Base-by-base conservation (phyloP, 2,797 vertebrate species). In the Peromyscus eremicus region DNA sequence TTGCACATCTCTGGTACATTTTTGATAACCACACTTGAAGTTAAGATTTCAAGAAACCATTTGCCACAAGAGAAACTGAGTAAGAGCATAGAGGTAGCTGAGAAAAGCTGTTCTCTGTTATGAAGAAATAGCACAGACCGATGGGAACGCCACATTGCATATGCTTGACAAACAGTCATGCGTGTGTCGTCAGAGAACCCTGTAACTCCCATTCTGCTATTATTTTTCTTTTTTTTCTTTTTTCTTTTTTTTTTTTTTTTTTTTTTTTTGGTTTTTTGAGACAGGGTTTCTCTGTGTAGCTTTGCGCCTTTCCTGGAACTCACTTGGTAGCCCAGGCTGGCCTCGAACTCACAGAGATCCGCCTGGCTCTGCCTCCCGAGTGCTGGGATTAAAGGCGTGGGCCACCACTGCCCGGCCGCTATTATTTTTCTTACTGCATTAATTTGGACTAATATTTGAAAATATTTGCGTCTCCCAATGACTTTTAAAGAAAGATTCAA, bases 401-500 rank as follows among this genome's bases (percentile, higher is more conserved):
- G n/a, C n/a, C n/a, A n/a, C n/a, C n/a, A n/a, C n/a, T n/a, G n/a
- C n/a, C n/a, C n/a, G n/a, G n/a, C n/a, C n/a, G 16, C 2, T 86
- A 17, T 82, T 86, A 70, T 75, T 77, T 55, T 27, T 13, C 14
- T 91, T 66, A 7, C 21, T 93, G 25, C 34, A 82, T 85, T 88
- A 89, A 82, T 81, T 73, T 17, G 43, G 25, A 75, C 40, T 87
- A 32, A 68, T 97, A 93, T 96, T 89, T 85, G 66, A 95, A 92
- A 14, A 73, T 93, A 93, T 62, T 92, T 95, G 68, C 71, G 94
- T 96, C 95, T 97, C 97, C 94, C 64, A 85, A 3, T 87, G 97
- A 55, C 92, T 97, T 96, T 97, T 52, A 87, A 23, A 91, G 81
- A 95, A 91, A 92, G 43, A 84, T 71, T 3, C 76, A 88, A 75